Base-by-base conservation (phyloP, 2,797 vertebrate species). In the Pelodytes ibericus region DNA sequence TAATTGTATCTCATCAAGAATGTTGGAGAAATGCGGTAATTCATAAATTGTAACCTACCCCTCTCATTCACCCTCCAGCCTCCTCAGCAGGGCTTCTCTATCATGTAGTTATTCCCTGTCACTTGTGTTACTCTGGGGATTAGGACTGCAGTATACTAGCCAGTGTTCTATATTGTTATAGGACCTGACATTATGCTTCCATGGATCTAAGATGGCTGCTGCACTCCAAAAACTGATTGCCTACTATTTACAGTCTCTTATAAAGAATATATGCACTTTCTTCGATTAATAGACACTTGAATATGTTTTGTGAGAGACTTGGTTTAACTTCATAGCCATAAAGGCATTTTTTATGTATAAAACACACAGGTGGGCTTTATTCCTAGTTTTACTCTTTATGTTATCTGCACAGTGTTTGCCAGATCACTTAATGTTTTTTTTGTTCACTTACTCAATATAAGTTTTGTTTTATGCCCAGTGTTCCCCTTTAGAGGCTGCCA, bases 1-100 rank as follows among this genome's bases (percentile, higher is more conserved):
- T 79, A 79, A 79, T 79, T 79, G 77, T 74, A 79, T 79, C 77
- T 79, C 77, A 79, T 79, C 77, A 73, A 47, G 77, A 74, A 61
- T 74, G 77, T 79, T 79, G 71, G 71, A 79, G 77, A 79, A 79
- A 79, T 79, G 71, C 49, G 25, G 64, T 79, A 79, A 79, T 79
- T 79, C 77, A 79, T 63, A 79, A 74, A 79, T 79, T 79, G 77
- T 61, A 73, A 79, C 71, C 18, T 79, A 68, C 77, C 71, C 75
- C 58, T 79, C 27, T 31, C n/a, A 39, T 58, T 41, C 62, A 63
- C 68, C 57, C 71, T 63, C 27, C 77, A 56, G 77, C 64, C 71
- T 74, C 27, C 71, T 56, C 77, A 74, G 77, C 77, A 79, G 71
- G 75, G 51, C 20, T 47, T 13, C 64, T 8, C 31, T 69, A 27